Evolutionary conservation across 2,113 vertebrate species (phyloP).

Genomic region (Gymnarchus niloticus): DNA sequence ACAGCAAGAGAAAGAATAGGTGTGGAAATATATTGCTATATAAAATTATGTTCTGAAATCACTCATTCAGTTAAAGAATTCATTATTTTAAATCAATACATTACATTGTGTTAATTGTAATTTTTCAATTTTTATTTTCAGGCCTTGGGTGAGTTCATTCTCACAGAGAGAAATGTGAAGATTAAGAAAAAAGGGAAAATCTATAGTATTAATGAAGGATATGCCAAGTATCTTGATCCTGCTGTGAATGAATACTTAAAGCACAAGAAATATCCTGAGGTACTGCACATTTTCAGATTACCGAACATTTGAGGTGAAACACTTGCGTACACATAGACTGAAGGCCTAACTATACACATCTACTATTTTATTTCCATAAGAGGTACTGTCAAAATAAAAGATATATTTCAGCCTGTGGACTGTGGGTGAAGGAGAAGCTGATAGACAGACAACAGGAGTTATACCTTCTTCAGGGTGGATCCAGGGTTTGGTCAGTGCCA

Average conservation of each 20-base stretch:
- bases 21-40: background rate
- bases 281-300: conserved; percentile 49
- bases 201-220: conserved; percentile 94
- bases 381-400: no score
- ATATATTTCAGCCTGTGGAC: no score
- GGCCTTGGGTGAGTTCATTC: conserved; percentile 90
- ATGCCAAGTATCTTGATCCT: conserved; percentile 88
- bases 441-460: no score
- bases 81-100: background rate
- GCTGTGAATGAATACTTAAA: conserved; percentile 83
- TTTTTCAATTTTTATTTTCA: conserved; percentile 41
- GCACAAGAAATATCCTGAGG: conserved; percentile 92
- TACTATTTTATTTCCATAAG: no score
- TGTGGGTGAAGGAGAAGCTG: no score
- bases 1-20: background rate
- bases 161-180: conserved; percentile 83
- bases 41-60: background rate
- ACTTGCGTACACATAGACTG: no score
- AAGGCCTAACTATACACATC: no score
- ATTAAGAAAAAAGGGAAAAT: conserved; percentile 89
- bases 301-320: background rate
- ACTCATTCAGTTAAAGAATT: background rate
- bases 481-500: no score
- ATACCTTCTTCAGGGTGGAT: no score
- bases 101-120: background rate